These are phyloP conservation scores for Actias luna DNA, from an alignment of 2,888 invertebrate genomes.

Conservation along the genomic window DNA sequence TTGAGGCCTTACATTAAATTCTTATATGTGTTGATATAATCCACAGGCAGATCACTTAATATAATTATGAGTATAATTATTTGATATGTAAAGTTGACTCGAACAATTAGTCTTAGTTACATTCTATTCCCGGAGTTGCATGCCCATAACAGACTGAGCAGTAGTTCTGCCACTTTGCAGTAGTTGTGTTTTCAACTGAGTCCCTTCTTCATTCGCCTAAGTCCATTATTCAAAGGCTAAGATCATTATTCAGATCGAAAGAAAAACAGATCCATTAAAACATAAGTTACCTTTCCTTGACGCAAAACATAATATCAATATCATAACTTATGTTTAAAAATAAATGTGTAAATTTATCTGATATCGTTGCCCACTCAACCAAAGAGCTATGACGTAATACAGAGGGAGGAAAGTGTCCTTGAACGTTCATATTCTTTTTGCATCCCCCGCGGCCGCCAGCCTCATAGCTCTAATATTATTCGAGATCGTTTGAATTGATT, in stretches of 20 bases:
- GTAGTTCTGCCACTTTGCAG: too few relatives aligned
- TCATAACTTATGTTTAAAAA: conserved; percentile 9
- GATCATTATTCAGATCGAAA: too few relatives aligned
- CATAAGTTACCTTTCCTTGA: neutral
- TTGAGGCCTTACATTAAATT: neutral
- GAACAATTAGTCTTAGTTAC: too few relatives aligned
- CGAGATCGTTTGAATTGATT: conserved; percentile 1
- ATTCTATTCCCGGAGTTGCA: too few relatives aligned
- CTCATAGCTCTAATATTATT: conserved; percentile 1
- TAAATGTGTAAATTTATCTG: neutral
- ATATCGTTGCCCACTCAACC: conserved; percentile 1
- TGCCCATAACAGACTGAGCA: too few relatives aligned
- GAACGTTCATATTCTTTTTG: conserved; percentile 6
- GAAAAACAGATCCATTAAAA: too few relatives aligned
- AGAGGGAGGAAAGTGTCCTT: conserved; percentile 3
- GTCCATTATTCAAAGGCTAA: too few relatives aligned
- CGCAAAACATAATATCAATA: neutral
- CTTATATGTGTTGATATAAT: neutral
- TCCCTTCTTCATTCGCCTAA: too few relatives aligned
- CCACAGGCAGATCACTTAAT: too few relatives aligned
- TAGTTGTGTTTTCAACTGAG: too few relatives aligned
- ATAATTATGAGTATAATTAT: too few relatives aligned
- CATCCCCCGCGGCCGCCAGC: conserved; percentile 1
- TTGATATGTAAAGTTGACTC: too few relatives aligned
- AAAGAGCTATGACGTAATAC: conserved; percentile 16